Evolutionary conservation across 2,888 invertebrate genomes (phyloP).

Genomic region (Linnaemya tessellans): DNA sequence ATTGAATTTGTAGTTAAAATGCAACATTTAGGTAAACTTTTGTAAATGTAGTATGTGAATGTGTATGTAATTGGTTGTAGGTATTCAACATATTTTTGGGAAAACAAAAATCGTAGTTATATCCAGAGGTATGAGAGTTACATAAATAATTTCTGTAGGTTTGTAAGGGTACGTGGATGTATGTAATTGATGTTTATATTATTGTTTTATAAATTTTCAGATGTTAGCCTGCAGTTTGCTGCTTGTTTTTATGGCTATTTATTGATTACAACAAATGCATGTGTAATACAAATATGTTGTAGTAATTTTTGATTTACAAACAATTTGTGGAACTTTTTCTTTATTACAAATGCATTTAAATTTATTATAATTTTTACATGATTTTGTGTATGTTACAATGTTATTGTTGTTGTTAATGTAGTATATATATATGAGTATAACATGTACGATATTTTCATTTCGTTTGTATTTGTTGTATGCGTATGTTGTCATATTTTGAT

Average conservation of each 20-base stretch:
- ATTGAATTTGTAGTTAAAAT: slow-evolving; percentile 37
- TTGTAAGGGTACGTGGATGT: too few species aligned
- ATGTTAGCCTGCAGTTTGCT: background rate
- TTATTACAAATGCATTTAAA: background rate
- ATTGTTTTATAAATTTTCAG: background rate
- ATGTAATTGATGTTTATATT: background rate
- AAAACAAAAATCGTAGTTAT: slow-evolving; percentile 57
- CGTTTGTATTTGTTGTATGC: background rate
- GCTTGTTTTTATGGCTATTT: background rate
- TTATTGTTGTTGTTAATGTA: slow-evolving; percentile 9
- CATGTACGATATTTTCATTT: background rate
- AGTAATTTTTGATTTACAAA: background rate
- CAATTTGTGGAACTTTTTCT: too few species aligned
- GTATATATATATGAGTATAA: background rate
- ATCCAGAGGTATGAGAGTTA: slow-evolving; percentile 42
- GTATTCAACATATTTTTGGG: slow-evolving; percentile 59
- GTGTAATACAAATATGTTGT: background rate
- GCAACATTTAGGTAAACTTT: slow-evolving; percentile 3
- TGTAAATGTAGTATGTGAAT: background rate
- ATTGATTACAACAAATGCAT: background rate
- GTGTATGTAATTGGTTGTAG: background rate
- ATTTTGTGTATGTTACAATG: background rate
- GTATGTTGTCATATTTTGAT: slow-evolving; percentile 13
- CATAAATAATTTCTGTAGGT: too few species aligned
- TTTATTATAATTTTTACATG: background rate